Base-by-base conservation (phyloP, 2,797 vertebrate species). In the Enteromius viviparus region DNA sequence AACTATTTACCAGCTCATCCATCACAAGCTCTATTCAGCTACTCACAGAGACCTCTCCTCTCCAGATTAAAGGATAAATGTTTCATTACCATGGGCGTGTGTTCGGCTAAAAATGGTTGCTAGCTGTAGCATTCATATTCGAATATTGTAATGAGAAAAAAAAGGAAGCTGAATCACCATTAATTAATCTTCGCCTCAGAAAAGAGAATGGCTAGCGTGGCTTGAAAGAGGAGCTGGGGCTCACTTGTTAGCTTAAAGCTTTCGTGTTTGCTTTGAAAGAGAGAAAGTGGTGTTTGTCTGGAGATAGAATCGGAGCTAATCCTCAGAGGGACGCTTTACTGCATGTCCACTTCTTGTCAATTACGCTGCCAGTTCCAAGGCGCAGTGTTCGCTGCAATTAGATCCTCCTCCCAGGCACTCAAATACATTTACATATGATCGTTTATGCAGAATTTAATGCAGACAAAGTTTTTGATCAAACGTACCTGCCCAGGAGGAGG, bases 1-100 rank as follows among this genome's bases (percentile, higher is more conserved):
- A 94, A 95, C 93, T 94, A 95, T 95, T 95, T 95, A 95, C 92
- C 89, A 93, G 91, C 88, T 91, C 92, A 94, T 94, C 93, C 91
- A 90, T 95, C 94, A 93, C 84, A 84, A 89, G 86, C 89, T 87
- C 90, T 87, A 87, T 90, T 90, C 91, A 91, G 90, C 88, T 85
- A 82, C 51, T 60, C 34, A 65, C 87, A 83, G 58, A 76, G 60
- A 42, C 86, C 81, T 89, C 86, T 88, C 83, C 89, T 82, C 19
- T 12, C 81, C 72, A 84, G 87, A 91, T 91, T 89, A 89, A 81
- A 81, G 45, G 87, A 81, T 87, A 87, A 91, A 88, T 91, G 87
- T 92, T 93, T 90, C 82, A 92, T 83, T 76, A 80, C 72, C 82
- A 78, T 82, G 83, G 85, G 21, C 79, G 69, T 26, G 55, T 21